Evolutionary conservation across 2,888 invertebrate species (phyloP), one percentile per base, ranked within the genome.

Genomic region (Tetragnatha montana): DNA sequence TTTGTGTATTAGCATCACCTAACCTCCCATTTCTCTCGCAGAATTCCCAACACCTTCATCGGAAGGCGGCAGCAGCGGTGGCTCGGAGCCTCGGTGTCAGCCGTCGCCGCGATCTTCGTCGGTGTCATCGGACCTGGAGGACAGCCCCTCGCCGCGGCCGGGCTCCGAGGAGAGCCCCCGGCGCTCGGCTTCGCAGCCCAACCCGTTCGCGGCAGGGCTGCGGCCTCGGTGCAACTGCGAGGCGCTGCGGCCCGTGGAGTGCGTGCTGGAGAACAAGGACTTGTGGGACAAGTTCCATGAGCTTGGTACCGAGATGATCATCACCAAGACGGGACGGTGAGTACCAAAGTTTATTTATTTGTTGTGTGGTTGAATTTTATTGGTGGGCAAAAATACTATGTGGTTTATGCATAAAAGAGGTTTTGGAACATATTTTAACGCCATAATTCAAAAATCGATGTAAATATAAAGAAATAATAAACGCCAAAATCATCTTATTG

Each of bases 251-350:
- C 83, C 88, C 60, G 93, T 94, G 6, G 93, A 94, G 50, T 95
- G 94, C 92, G 93, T 93, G 68, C 93, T 95, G 90, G 95, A 95
- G 92, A 94, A 94, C 19, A 94, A 94, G 88, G 92, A 92, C 76
- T 88, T 92, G 8, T 92, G 92, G 92, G 92, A 92, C 86, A 92
- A 92, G 88, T 92, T 92, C 74, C 92, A 92, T 83, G 92, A 92
- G 92, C 95, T 98, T 92, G 98, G 98, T 92, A 98, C 98, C 3
- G 98, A 98, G 94, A 98, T 99, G 98, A 99, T 98, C 93, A 99
- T 99, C 94, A 99, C 98, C 22, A 98, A 99, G 94, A 97, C 98
- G 93, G 98, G 98, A 94, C 93, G 95, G 95, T 95, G 91, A 92
- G 93, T 87, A 8, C 35, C 1, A 19, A 4, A 60, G 21, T 73